Percentiles rank a stretch among this genome's conserved stretches.
Evolutionary conservation across 2,113 vertebrate species (phyloP).

Genomic region (Lathamus discolor): DNA sequence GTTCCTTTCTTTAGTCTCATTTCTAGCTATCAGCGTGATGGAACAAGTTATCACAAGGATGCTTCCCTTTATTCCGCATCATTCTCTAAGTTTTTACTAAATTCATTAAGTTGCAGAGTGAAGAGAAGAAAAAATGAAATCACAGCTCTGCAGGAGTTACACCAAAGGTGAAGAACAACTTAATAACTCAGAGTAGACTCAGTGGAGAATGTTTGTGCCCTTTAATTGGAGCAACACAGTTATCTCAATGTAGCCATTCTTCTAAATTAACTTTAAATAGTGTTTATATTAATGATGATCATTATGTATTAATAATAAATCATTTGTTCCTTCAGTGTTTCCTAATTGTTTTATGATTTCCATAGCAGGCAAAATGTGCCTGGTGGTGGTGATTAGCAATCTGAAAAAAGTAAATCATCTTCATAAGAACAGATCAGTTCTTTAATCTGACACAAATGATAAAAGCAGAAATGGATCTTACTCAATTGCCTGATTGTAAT

Average conservation of each 20-base stretch:
- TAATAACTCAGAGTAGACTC: neutral
- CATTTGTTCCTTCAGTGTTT: slow-evolving; percentile 22
- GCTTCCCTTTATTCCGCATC: neutral
- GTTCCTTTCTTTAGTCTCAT: neutral
- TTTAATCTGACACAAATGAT: neutral
- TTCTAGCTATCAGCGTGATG: neutral
- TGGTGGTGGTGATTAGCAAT: neutral
- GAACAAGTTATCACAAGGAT: neutral
- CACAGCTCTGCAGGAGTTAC: neutral
- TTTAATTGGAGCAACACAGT: neutral
- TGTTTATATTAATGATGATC: slow-evolving; percentile 33
- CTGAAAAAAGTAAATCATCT: neutral
- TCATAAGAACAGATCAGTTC: neutral
- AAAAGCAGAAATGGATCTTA: neutral
- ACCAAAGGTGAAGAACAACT: neutral
- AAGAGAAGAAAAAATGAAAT: neutral
- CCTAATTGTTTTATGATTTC: neutral
- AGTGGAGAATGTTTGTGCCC: neutral
- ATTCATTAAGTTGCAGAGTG: neutral
- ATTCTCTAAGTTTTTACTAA: neutral
- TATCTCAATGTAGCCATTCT: slow-evolving; percentile 13
- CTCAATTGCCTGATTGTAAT: neutral
- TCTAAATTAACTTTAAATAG: slow-evolving; percentile 33
- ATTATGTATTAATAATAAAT: slow-evolving; percentile 45
- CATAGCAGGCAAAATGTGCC: neutral